Base-by-base conservation (phyloP, 2,888 invertebrate genomes). In the Ichneumoninae sp. region DNA sequence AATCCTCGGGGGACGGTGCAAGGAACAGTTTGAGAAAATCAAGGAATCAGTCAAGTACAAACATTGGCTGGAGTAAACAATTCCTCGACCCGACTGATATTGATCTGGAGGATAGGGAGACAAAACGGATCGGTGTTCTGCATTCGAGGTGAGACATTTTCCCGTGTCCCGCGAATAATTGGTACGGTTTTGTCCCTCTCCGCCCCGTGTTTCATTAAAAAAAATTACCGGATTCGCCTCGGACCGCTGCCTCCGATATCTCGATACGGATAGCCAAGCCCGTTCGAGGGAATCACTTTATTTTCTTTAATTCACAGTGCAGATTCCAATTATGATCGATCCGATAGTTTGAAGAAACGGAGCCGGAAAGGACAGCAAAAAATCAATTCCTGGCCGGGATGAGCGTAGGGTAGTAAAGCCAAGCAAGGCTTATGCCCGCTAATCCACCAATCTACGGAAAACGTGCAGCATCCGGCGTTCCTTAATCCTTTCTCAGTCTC, bases 401-500 rank as follows among this genome's bases (percentile, higher is more conserved):
- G 76, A 80, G 68, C 36, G 66, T 68, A 65, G 57, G 74, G 70
- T 60, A 26, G 71, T 80, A 69, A 44, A 83, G 75, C 74, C 79
- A 62, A 33, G 50, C 30, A 26, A 44, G 74, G 83, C 76, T 83
- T 80, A 80, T 62, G 71, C 80, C 52, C 66, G 54, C 76, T 80
- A 80, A 83, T 83, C 83, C 80, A 72, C 83, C 83, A 83, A 80
- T 83, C 83, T 83, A 76, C 80, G 76, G 80, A 83, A 80, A 83
- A 68, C 71, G 80, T 52, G 44, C 50, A 80, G 76, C 60, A 74
- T 71, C 50, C 66, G 36, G 80, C 62, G 36, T 68, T 30, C 78
- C 74, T 75, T 77, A 76, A 80, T 83, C 80, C 83, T 75, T 70
- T 79, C 75, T 72, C 77, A 50, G 33, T 80, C 84, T 79, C 65